Conservation (phyloP, 1,140 invertebrate genomes). For the Danaus melanippus region DNA sequence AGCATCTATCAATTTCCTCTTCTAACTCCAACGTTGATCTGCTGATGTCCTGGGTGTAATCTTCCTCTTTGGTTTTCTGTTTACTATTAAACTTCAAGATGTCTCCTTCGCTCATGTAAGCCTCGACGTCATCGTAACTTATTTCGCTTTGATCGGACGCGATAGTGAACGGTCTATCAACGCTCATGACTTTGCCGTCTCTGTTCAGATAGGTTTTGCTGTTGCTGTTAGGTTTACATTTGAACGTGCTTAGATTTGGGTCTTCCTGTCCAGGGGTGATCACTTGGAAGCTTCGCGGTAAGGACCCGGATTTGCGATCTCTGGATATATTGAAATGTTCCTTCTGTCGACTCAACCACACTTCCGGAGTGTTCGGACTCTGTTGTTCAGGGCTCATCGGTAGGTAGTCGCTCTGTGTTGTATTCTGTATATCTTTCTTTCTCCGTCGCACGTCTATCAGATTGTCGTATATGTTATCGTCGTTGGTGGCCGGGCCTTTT, state of each 20-base stretch:
- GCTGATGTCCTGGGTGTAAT: constrained; percentile 70
- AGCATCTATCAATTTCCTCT: constrained; percentile 68
- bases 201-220: constrained; percentile 70
- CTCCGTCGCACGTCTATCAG: constrained; percentile 51
- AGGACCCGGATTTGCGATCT: constrained; percentile 80
- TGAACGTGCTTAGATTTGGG: constrained; percentile 52
- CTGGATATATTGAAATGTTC: constrained; percentile 68
- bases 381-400: constrained; percentile 62
- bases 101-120: constrained; percentile 67
- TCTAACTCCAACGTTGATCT: constrained; percentile 67
- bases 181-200: constrained; percentile 71
- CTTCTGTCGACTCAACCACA: constrained; percentile 71
- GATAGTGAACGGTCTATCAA: constrained; percentile 78
- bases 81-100: constrained; percentile 73
- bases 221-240: constrained; percentile 64
- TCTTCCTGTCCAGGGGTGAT: constrained; percentile 61
- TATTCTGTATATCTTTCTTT: constrained; percentile 41
- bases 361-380: constrained; percentile 67
- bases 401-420: constrained; percentile 47
- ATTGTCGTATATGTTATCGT: constrained; percentile 57
- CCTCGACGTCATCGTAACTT: constrained; percentile 73
- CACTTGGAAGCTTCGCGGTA: constrained; percentile 84
- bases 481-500: constrained; percentile 28
- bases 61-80: constrained; percentile 46
- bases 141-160: constrained; percentile 78